Evolutionary conservation across 2,113 vertebrate species (phyloP), one percentile per base, ranked within the genome.

Genomic region (Myotis brandtii): DNA sequence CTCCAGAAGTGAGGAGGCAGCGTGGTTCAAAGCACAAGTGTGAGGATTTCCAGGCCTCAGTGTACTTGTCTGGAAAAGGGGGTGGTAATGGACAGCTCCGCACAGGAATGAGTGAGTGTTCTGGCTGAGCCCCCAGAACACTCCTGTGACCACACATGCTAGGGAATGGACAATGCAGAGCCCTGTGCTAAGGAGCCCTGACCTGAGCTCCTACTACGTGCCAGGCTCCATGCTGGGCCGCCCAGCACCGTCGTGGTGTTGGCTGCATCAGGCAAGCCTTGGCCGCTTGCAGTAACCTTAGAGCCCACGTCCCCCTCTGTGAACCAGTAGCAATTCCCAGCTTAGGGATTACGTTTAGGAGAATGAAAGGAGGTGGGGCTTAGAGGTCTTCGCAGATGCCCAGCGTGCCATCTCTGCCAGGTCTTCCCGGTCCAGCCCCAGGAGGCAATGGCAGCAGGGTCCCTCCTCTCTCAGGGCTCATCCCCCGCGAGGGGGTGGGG

Each of bases 221-320:
- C 81, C 30, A 2, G 59, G 64, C 54, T 34, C 40, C 0, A 0
- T 13, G 54, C 27, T 0, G 20, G 52, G 73, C 30, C 0, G 0
- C n/a, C 77, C 16, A 30, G 46, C 17, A 27, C 2, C 14, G 30
- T 17, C 9, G 0, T 3, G 0, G 23, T 4, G 34, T 32, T 30
- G 3, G 1, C 40, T 1, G 2, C 17, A 0, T 6, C 2, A 43
- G 69, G 37, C 34, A 0, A 34, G 46, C 32, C 37, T 0, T 14
- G 37, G 66, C 62, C 25, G 30, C 16, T 46, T 12, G 3, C 59
- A 6, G 48, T n/a, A 14, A 3, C 43, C 40, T 9, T 4, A 3
- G 27, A 67, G 34, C 83, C 66, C 46, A 0, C 23, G 25, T 25
- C 37, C 85, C 62, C 43, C 72, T 64, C 50, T 30, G 4, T 17